phyloP scores from a whole-genome alignment of 2,888 invertebrate species.

The Hyppa rectilinea region DNA sequence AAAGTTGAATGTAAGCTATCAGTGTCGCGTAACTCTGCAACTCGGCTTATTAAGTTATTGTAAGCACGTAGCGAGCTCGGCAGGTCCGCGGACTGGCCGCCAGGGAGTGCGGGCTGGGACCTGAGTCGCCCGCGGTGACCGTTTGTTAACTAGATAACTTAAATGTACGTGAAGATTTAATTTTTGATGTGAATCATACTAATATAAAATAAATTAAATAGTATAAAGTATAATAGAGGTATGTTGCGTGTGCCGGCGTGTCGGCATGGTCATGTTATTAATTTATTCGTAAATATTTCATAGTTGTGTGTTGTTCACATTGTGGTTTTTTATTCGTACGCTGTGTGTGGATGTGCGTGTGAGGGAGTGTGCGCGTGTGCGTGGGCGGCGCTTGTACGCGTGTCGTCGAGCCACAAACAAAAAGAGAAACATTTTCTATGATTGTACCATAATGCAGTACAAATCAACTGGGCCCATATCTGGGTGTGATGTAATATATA shows the following conservation, averaged over 20 bases:
- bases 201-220: slow-evolving; percentile 71
- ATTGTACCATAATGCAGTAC: not conserved
- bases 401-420: not conserved
- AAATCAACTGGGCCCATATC: not conserved
- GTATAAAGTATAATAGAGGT: slow-evolving; percentile 64
- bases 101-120: too few relatives aligned
- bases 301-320: slow-evolving; percentile 74
- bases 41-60: slow-evolving; percentile 48
- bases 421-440: not conserved
- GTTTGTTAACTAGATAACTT: slow-evolving; percentile 77
- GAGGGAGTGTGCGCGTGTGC: slow-evolving; percentile 31
- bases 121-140: slow-evolving; percentile 28
- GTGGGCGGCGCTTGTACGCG: slow-evolving; percentile 20
- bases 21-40: slow-evolving; percentile 47
- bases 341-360: slow-evolving; percentile 55
- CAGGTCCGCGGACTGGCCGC: too few relatives aligned
- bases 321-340: slow-evolving; percentile 69
- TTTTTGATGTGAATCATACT: slow-evolving; percentile 81
- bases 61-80: too few relatives aligned
- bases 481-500: slow-evolving; percentile 4
- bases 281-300: slow-evolving; percentile 69
- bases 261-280: slow-evolving; percentile 63
- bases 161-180: slow-evolving; percentile 76
- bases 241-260: slow-evolving; percentile 54
- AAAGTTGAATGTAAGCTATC: slow-evolving; percentile 27